Base-by-base conservation (phyloP, 1,140 invertebrate genomes). In the Magallana ariakensis region DNA sequence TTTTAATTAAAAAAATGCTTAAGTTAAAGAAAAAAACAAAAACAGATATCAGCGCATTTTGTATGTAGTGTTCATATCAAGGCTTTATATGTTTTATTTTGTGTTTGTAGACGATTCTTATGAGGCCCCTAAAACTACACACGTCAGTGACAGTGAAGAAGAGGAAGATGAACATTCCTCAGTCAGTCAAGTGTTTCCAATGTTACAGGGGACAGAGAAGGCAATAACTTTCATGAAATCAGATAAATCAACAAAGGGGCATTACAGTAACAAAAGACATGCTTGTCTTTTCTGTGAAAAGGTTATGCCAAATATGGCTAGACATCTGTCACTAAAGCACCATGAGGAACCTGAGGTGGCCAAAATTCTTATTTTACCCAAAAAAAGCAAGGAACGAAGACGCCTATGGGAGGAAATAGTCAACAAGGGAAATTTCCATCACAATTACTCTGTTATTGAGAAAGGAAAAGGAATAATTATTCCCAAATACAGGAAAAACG, bases 341-440 rank as follows among this genome's bases (percentile, higher is more conserved):
- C 15, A 26, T 13, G 33, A 86, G 1, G 85, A 86, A 80, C 2
- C 10, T 11, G 70, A 81, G 13, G 70, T 86, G 16, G 85, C 85
- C 2, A 56, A 80, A 57, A 80, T 86, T 56, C 56, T 86, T 26
- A 26, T 58, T 6, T 15, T 80, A 0, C 54, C 66, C 8, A 86
- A 86, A 60, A 80, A 58, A 26, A 57, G 54, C n/a, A 56, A 58
- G n/a, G 19, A 57, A 81, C 80, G 85, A 58, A 80, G 55, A 86
- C 6, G 26, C 15, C 11, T 46, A 8, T 86, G 85, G 85, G 55
- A 80, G 46, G 22, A 80, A 81, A 13, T 86, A 2, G 70, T 86
- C 4, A 81, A 80, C n/a, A 80, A 86, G 80, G 85, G 85, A 16
- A 62, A 86, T 33, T 86, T 57, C 54, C n/a, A 62, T 56, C 85